Percentiles rank a stretch among this genome's conserved stretches.
phyloP scores from a whole-genome alignment of 2,797 vertebrate species.

The Leptoclinus maculatus region DNA sequence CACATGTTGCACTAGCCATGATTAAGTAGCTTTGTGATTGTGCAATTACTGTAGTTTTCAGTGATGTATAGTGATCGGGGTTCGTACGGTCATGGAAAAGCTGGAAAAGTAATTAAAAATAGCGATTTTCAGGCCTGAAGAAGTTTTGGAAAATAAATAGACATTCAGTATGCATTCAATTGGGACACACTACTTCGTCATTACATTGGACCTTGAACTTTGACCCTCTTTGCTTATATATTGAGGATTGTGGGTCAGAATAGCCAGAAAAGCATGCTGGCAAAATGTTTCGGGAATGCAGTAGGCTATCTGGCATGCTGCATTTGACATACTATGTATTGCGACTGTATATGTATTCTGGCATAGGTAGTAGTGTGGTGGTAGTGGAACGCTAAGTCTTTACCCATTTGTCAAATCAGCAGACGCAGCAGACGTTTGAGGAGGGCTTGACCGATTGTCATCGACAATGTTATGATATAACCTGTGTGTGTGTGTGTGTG shows the following conservation, averaged over 20 bases:
- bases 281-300: no score
- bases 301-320: no score
- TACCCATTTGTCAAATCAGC: not conserved
- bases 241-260: not conserved
- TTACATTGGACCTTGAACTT: no score
- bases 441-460: not conserved
- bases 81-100: not conserved
- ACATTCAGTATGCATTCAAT: no score
- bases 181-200: no score
- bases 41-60: constrained; percentile 15
- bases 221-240: not conserved
- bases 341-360: no score
- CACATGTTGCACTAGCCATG: not conserved
- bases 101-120: not conserved
- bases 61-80: constrained; percentile 2
- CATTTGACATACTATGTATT: no score
- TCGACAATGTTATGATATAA: not conserved
- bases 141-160: not conserved
- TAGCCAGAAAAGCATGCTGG: not conserved
- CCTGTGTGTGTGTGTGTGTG: no score
- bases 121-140: not conserved
- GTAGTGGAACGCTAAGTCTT: not conserved
- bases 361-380: not conserved
- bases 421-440: not conserved
- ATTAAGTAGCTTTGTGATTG: not conserved